Percentiles rank a stretch among this genome's conserved stretches.
Conservation (phyloP, 2,113 vertebrate genomes). For the Nannobrachium achirus region DNA sequence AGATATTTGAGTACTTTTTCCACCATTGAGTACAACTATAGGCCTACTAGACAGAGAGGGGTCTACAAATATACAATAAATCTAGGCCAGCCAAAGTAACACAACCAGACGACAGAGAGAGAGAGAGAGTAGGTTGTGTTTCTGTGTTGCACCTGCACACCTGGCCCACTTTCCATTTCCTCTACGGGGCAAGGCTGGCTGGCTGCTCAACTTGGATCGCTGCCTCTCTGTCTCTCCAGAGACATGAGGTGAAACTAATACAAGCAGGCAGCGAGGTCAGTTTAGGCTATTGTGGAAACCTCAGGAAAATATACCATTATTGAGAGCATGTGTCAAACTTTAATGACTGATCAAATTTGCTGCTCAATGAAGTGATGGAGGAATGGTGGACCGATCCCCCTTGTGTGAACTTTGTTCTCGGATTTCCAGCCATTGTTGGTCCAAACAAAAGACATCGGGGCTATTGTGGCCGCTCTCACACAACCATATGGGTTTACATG, state of each 20-base stretch:
- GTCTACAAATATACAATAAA: conserved; percentile 20
- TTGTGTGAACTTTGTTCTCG: background rate
- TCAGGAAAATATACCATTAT: conserved; percentile 13
- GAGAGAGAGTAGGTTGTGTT: conserved; percentile 35
- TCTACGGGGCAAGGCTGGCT: conserved; percentile 25
- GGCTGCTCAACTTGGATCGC: conserved; percentile 49
- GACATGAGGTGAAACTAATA: conserved; percentile 60
- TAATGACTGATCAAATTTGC: conserved; percentile 40
- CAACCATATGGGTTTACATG: conserved; percentile 17
- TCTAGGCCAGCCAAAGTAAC: conserved; percentile 38
- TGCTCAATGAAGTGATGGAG: conserved; percentile 23
- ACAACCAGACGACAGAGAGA: too few species aligned
- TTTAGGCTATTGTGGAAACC: conserved; percentile 29
- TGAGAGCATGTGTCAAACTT: conserved; percentile 37
- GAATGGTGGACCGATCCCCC: conserved; percentile 35
- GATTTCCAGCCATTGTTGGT: conserved; percentile 13
- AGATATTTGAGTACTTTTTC: too few species aligned
- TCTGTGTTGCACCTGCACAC: conserved; percentile 53
- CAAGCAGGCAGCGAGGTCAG: conserved; percentile 49
- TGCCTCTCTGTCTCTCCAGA: conserved; percentile 46
- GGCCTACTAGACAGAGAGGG: too few species aligned
- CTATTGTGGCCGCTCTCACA: too few species aligned
- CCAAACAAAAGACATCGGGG: too few species aligned
- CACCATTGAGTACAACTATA: conserved; percentile 14
- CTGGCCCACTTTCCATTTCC: conserved; percentile 60